Percentiles rank a stretch among this genome's conserved stretches.
phyloP scores from a whole-genome alignment of 2,113 vertebrate species.

The Panthera leo region DNA sequence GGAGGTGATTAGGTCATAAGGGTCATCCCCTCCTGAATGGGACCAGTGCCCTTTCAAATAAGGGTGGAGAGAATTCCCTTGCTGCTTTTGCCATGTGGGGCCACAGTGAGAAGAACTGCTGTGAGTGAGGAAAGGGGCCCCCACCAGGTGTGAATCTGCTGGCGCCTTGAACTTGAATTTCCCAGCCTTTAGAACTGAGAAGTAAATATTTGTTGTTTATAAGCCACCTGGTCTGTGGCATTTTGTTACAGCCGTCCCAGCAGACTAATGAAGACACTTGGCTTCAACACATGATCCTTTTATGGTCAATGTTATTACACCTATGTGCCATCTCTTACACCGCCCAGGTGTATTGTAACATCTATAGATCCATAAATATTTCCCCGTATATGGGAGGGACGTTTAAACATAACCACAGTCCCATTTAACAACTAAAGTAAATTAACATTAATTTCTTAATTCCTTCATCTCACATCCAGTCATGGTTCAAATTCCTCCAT shows the following conservation, averaged over 20 bases:
- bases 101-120: neutral
- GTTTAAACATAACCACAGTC: neutral
- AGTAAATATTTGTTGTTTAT: neutral
- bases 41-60: neutral
- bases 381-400: neutral
- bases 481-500: neutral
- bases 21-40: neutral
- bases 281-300: neutral
- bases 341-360: neutral
- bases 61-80: neutral
- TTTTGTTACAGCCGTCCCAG: neutral
- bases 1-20: neutral
- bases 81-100: neutral
- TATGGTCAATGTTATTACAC: neutral
- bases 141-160: neutral
- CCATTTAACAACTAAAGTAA: conserved; percentile 36
- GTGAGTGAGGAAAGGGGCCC: neutral
- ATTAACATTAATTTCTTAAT: neutral
- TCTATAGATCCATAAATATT: neutral
- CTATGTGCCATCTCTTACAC: neutral
- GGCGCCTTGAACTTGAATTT: neutral
- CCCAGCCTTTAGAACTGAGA: neutral
- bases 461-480: neutral
- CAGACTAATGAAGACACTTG: neutral
- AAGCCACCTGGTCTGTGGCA: neutral